These are phyloP conservation scores for Strix aluco DNA, from an alignment of 2,113 vertebrate species.

Conservation along the genomic window DNA sequence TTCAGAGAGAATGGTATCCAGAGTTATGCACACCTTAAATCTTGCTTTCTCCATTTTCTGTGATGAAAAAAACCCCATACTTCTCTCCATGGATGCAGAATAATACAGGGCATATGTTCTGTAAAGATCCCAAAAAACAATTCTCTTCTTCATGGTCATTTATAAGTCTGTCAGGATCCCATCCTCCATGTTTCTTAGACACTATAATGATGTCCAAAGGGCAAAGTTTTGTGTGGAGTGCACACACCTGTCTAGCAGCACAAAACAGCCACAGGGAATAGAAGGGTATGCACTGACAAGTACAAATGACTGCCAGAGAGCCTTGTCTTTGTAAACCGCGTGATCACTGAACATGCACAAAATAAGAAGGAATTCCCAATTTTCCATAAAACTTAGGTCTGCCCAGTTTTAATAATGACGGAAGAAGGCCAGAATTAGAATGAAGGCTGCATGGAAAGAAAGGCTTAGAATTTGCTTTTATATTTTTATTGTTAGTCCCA, in stretches of 20 bases:
- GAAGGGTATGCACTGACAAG: constrained; percentile 48
- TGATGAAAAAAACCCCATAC: background rate
- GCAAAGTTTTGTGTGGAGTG: constrained; percentile 33
- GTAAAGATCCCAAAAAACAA: background rate
- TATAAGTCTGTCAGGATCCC: constrained; percentile 47
- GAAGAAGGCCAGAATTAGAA: background rate
- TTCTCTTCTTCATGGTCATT: background rate
- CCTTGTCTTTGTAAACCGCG: background rate
- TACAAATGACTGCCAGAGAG: constrained; percentile 37
- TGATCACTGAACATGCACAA: background rate
- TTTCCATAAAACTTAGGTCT: background rate
- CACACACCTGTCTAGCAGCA: constrained; percentile 56
- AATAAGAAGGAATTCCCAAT: background rate
- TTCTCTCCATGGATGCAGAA: background rate
- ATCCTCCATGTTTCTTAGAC: constrained; percentile 24
- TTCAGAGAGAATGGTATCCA: background rate
- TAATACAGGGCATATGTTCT: background rate
- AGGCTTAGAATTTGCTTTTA: background rate
- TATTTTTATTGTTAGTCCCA: background rate
- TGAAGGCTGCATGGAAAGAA: background rate
- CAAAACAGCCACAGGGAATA: constrained; percentile 40
- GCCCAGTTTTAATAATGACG: background rate
- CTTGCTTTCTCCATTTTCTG: background rate
- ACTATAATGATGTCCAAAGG: constrained; percentile 47
- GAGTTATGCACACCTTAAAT: background rate